Percentiles rank a stretch among this genome's conserved stretches.
Evolutionary conservation across 1,140 invertebrate species (phyloP).

Genomic region (Nasonia vitripennis): DNA sequence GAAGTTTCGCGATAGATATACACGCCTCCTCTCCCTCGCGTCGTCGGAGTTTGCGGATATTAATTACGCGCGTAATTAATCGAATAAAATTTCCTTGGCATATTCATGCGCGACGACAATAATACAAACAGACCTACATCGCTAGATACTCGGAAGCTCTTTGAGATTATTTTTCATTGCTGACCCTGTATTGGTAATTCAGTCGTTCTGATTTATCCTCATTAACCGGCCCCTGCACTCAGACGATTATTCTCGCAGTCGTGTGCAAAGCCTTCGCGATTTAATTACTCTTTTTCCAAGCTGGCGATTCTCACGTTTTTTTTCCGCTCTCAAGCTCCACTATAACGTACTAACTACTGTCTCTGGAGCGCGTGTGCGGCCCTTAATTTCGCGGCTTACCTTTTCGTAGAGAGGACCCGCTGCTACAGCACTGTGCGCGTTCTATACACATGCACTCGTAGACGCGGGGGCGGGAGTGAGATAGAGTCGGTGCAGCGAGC

Average conservation of each 20-base stretch:
- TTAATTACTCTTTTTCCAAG: constrained; percentile 25
- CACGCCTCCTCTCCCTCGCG: not conserved
- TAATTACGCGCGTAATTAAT: constrained; percentile 45
- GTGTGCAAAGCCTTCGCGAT: not conserved
- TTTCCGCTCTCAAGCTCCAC: not conserved
- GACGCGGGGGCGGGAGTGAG: not conserved
- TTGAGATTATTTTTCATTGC: too few relatives aligned
- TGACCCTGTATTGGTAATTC: too few relatives aligned
- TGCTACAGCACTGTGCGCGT: not conserved
- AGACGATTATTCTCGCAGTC: too few relatives aligned
- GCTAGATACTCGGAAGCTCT: too few relatives aligned
- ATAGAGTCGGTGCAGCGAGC: not conserved
- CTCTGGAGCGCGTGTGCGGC: not conserved
- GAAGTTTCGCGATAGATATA: constrained; percentile 6
- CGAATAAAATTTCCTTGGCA: constrained; percentile 17
- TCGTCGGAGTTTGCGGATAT: constrained; percentile 5
- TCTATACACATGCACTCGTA: not conserved
- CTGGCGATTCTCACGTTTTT: not conserved
- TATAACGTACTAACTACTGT: not conserved
- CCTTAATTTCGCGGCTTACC: constrained; percentile 28
- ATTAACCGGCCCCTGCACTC: too few relatives aligned
- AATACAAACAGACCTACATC: not conserved
- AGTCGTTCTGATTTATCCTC: too few relatives aligned
- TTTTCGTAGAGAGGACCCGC: not conserved
- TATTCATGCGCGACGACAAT: constrained; percentile 5